Conservation (phyloP, 1,140 invertebrate species). For the Chionoecetes opilio region DNA sequence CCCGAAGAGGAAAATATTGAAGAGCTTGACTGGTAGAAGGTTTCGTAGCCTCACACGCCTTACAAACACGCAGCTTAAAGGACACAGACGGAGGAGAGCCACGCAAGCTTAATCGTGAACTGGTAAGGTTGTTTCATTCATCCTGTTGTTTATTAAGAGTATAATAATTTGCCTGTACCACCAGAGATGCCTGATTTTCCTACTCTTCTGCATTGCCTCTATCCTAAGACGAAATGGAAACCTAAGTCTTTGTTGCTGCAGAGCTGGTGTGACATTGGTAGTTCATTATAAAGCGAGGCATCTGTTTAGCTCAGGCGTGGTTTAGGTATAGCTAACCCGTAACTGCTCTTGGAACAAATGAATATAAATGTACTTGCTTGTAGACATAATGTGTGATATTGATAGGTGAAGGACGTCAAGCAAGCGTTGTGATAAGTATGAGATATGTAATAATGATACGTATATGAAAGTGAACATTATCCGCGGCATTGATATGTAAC, state of each 20-base stretch:
- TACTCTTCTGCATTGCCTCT: not conserved
- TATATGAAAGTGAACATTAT: too few species aligned
- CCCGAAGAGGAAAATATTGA: too few species aligned
- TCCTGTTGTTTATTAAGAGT: not conserved
- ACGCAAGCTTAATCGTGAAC: not conserved
- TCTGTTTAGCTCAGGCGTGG: not conserved
- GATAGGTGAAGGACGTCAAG: too few species aligned
- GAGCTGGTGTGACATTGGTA: not conserved
- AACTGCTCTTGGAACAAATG: not conserved
- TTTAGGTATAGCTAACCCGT: not conserved
- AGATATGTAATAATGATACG: too few species aligned
- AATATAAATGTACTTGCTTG: not conserved
- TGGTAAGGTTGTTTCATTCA: not conserved
- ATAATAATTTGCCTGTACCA: not conserved
- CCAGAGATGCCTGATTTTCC: not conserved
- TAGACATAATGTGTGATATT: too few species aligned
- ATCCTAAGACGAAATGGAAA: not conserved
- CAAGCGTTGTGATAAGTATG: too few species aligned
- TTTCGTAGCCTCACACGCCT: not conserved
- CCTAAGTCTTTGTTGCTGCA: not conserved
- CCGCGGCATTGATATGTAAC: too few species aligned
- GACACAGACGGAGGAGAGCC: not conserved
- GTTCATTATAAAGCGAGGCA: not conserved
- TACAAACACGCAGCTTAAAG: not conserved
- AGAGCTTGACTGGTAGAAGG: too few species aligned